A percentile compares a stretch with the other conserved stretches of the same genome.
Conservation (phyloP, 1,140 invertebrate genomes). For the Heterodera schachtii region DNA sequence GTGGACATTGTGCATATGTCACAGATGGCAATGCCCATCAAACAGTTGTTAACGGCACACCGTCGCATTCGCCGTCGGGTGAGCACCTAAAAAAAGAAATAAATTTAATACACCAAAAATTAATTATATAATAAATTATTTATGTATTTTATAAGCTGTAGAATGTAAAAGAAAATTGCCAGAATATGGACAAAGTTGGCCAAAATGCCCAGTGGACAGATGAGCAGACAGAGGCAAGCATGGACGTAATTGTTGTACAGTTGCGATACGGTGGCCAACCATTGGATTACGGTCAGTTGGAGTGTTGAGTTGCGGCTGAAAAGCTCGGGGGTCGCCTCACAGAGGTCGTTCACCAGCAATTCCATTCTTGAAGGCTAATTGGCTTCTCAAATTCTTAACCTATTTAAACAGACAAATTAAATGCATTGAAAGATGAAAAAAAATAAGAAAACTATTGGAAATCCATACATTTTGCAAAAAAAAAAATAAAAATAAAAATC, state of each 20-base stretch:
- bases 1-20: conserved; percentile 54
- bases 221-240: conserved; percentile 51
- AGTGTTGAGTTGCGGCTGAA: conserved; percentile 44
- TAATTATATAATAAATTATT: background rate
- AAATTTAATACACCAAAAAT: background rate
- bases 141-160: no score
- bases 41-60: conserved; percentile 50
- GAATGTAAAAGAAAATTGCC: background rate
- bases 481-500: no score
- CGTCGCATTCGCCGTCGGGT: conserved; percentile 53
- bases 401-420: background rate
- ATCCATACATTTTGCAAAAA: no score
- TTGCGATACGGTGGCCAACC: conserved; percentile 33
- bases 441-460: no score
- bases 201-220: conserved; percentile 54
- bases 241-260: conserved; percentile 48
- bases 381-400: background rate
- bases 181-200: conserved; percentile 57
- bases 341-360: conserved; percentile 19
- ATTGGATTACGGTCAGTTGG: conserved; percentile 47
- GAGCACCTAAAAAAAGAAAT: conserved; percentile 34
- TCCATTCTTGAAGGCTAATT: background rate
- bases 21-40: conserved; percentile 56
- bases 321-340: conserved; percentile 51
- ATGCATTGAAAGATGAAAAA: background rate